These are phyloP conservation scores for Mus spretus DNA, from an alignment of 2,797 vertebrate species.

Conservation along the genomic window DNA sequence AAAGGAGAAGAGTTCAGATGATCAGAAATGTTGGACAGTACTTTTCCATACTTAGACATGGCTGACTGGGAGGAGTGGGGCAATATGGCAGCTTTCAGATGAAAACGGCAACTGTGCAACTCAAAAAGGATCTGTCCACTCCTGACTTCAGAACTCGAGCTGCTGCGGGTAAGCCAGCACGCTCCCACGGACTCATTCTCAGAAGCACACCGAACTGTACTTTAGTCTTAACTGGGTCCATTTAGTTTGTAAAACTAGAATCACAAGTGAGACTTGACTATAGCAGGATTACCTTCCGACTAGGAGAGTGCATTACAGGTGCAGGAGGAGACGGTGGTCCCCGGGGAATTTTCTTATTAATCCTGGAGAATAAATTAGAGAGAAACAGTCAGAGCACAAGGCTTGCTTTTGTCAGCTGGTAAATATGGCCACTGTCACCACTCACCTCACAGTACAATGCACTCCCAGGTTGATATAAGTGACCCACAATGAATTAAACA, in stretches of 20 bases:
- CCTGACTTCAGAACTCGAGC: slow-evolving; percentile 1
- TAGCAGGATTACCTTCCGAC: slow-evolving; percentile 94
- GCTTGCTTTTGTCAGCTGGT: neutral
- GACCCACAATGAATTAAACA: neutral
- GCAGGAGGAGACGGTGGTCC: slow-evolving; percentile 98
- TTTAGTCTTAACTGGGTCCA: neutral
- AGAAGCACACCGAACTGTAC: neutral
- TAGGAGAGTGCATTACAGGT: slow-evolving; percentile 99
- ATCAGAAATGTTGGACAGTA: slow-evolving; percentile 25
- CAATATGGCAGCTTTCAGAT: slow-evolving; percentile 10
- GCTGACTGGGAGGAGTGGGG: neutral
- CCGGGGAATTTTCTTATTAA: slow-evolving; percentile 99
- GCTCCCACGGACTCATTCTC: neutral
- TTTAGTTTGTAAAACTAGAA: neutral
- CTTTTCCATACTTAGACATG: slow-evolving; percentile 51
- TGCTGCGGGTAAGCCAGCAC: too few species aligned
- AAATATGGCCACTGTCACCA: neutral
- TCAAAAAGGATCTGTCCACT: slow-evolving; percentile 48
- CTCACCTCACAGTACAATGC: neutral
- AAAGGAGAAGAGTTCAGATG: neutral
- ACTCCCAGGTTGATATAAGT: neutral
- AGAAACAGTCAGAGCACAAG: neutral
- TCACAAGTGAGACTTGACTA: neutral
- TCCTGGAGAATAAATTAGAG: slow-evolving; percentile 90
- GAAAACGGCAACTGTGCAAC: neutral